Base-by-base conservation (phyloP, 1,140 invertebrate species). In the Tenebrio molitor region DNA sequence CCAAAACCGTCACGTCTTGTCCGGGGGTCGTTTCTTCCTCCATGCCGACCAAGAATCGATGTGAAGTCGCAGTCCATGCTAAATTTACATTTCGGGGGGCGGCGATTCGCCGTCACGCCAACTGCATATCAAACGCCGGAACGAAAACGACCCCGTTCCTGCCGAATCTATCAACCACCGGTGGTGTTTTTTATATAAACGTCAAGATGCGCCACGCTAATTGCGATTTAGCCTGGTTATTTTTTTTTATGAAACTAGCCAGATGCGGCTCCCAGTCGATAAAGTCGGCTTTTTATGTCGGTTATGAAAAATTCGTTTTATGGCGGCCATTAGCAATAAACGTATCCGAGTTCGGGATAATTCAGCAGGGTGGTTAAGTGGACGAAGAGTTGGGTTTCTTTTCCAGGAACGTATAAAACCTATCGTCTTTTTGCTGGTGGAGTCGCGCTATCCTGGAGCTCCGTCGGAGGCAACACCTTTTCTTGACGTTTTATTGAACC, bases 281-380 rank as follows among this genome's bases (percentile, higher is more conserved):
- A 8, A 50, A 50, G 19, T 21, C 44, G 16, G n/a, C 14, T 50
- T 21, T 50, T 50, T 50, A 50, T 50, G 44, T 50, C 44, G 44
- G 44, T 50, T 50, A 50, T 50, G 44, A 50, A 50, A 50, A 50
- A 50, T 50, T 16, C 16, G 44, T 50, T 50, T 50, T 50, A 50
- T 50, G 44, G 44, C 2, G 8, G 17, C 44, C 17, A 50, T 50
- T 50, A 50, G 44, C 44, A 50, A 21, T 50, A 50, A 50, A 50
- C 15, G 44, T 50, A 50, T 50, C 44, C 44, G 44, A 50, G 16
- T 50, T 50, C 19, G 44, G 44, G 16, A 50, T 50, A 50, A 50
- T 50, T 50, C 23, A 19, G 19, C 44, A 4, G 44, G 44, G 8
- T 10, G 17, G 0, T 50, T 50, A 50, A 50, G 44, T 50, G 44